Conservation (phyloP, 2,888 invertebrate genomes). For the Hirtodrosophila confusa region DNA sequence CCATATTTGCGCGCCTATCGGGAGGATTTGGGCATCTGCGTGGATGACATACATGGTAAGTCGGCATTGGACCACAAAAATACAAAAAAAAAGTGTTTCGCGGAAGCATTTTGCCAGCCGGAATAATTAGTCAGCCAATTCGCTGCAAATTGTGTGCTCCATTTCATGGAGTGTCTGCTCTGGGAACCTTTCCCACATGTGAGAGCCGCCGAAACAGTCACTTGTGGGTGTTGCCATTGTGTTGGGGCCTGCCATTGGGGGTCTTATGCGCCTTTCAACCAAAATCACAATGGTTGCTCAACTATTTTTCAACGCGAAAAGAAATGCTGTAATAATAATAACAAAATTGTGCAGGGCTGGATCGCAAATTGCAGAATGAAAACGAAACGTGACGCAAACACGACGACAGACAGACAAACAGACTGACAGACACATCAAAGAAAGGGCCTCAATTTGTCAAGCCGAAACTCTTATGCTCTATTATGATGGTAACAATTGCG, state of each 20-base stretch:
- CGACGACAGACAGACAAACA: slow-evolving; percentile 29
- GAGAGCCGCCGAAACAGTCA: slow-evolving; percentile 28
- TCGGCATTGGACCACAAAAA: slow-evolving; percentile 25
- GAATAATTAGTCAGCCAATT: slow-evolving; percentile 58
- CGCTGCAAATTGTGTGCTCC: slow-evolving; percentile 59
- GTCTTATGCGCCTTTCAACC: slow-evolving; percentile 12
- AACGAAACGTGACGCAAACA: slow-evolving; percentile 75
- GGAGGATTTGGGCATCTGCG: slow-evolving; percentile 93
- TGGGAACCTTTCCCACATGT: slow-evolving; percentile 64
- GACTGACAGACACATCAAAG: slow-evolving; percentile 32
- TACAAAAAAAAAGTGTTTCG: slow-evolving; percentile 19
- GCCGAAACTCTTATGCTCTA: slow-evolving; percentile 32
- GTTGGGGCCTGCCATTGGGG: slow-evolving; percentile 17
- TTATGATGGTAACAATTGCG: neutral
- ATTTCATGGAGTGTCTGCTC: slow-evolving; percentile 58
- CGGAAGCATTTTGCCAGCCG: slow-evolving; percentile 52
- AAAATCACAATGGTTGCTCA: slow-evolving; percentile 59
- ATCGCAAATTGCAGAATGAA: slow-evolving; percentile 60
- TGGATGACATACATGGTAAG: slow-evolving; percentile 93
- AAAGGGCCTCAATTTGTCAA: neutral
- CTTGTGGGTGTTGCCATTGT: slow-evolving; percentile 53
- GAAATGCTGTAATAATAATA: slow-evolving; percentile 75
- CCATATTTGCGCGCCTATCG: slow-evolving; percentile 91
- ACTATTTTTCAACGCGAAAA: slow-evolving; percentile 51
- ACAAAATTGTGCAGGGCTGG: slow-evolving; percentile 65